Evolutionary conservation across 2,113 vertebrate species (phyloP).

Genomic region (Oceanodroma tethys): DNA sequence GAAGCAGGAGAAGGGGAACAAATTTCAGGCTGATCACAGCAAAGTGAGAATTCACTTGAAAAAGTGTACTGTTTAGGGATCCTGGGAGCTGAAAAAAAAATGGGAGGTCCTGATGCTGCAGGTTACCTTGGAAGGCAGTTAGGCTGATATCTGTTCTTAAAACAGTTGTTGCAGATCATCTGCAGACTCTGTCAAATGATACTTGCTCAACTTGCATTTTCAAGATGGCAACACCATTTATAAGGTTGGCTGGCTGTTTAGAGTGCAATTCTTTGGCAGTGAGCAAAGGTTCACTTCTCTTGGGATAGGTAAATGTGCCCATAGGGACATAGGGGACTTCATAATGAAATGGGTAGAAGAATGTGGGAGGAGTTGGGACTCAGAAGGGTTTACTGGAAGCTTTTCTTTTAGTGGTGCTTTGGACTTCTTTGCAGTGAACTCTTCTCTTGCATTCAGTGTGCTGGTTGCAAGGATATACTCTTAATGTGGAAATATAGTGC

Average conservation of each 20-base stretch:
- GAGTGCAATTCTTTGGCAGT: neutral
- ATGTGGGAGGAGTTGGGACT: neutral
- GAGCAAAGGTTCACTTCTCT: neutral
- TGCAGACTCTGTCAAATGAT: neutral
- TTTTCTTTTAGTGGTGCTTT: neutral
- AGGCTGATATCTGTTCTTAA: neutral
- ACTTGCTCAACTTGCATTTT: neutral
- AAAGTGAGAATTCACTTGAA: neutral
- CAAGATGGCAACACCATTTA: neutral
- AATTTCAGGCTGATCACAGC: neutral
- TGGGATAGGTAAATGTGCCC: neutral
- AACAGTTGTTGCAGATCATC: neutral
- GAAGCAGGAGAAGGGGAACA: neutral
- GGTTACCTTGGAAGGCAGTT: neutral
- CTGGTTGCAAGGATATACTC: neutral
- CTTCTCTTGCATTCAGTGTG: neutral
- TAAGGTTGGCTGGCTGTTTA: neutral
- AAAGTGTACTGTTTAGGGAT: neutral
- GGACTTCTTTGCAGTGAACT: neutral
- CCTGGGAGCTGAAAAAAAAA: neutral
- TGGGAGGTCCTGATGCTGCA: neutral
- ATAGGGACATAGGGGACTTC: rapidly evolving
- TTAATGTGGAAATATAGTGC: neutral
- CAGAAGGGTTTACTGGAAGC: neutral
- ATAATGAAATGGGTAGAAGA: neutral